Evolutionary conservation across 2,888 invertebrate genomes (phyloP), one percentile per base, ranked within the genome.

Genomic region (Leptinotarsa tumamoca): DNA sequence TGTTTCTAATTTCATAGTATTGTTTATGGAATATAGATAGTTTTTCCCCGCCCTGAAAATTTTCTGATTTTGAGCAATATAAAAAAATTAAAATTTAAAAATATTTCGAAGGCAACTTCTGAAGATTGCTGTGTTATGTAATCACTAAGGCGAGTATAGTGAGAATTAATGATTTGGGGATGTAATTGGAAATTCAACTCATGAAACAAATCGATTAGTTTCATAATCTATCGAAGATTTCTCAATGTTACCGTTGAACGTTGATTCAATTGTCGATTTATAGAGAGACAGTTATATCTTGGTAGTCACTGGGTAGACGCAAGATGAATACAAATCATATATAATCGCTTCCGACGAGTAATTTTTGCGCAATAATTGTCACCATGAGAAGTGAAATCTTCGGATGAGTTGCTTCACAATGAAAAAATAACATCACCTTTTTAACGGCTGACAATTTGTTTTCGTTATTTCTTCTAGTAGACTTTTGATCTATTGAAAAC

Each of bases 331-430:
- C 43, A 43, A 63, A 63, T 63, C 33, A 43, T n/a, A 43, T n/a
- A 63, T 63, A 63, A 63, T 43, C 63, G 33, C 14, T 27, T 63
- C 33, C 33, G 33, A 58, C 23, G 5, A 43, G 43, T 63, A n/a
- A 3, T 33, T 63, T 33, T 43, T 27, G 17, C 43, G 43, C 27
- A 33, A 33, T 3, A 10, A 43, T 43, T 63, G 33, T 33, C 63
- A 63, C 58, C 58, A 15, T 23, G 23, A 63, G 33, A 43, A 33
- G 43, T 63, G 63, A 63, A n/a, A 63, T 63, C 63, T n/a, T 63
- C 33, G 33, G 14, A 58, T 43, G 63, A 63, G n/a, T 10, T 5
- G 17, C n/a, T 43, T 63, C 10, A 43, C 13, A 43, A n/a, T 43
- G 18, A 43, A 43, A 43, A 33, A n/a, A 33, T 63, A 15, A 14